phyloP scores from a whole-genome alignment of 2,797 vertebrate species.

The Catharus ustulatus region DNA sequence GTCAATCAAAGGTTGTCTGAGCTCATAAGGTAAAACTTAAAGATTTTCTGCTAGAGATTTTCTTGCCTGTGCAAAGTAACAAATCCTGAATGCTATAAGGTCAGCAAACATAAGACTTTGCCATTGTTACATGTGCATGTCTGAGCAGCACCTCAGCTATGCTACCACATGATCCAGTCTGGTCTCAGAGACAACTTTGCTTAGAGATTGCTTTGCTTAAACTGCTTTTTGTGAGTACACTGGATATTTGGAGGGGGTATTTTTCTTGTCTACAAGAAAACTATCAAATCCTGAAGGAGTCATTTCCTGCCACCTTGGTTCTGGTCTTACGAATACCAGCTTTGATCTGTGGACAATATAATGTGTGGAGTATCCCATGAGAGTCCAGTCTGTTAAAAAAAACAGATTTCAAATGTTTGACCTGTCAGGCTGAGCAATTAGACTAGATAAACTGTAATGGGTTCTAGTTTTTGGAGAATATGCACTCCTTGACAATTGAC shows the following conservation, averaged over 20 bases:
- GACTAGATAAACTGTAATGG: not conserved
- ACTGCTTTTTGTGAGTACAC: not conserved
- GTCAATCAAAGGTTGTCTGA: not conserved
- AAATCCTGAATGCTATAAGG: not conserved
- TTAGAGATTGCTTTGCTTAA: not conserved
- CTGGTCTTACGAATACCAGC: not conserved
- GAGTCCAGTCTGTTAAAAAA: not conserved
- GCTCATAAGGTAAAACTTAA: not conserved
- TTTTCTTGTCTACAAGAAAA: not conserved
- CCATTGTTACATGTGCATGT: rapidly evolving
- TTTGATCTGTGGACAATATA: not conserved
- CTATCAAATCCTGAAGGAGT: not conserved
- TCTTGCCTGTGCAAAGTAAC: not conserved
- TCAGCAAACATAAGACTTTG: not conserved
- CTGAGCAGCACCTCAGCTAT: not conserved
- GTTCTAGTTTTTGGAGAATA: not conserved
- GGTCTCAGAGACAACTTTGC: not conserved
- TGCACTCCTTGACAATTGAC: not conserved
- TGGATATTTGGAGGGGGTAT: not conserved
- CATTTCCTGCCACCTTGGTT: not conserved
- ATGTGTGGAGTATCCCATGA: not conserved
- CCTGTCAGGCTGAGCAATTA: not conserved
- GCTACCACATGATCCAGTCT: not conserved
- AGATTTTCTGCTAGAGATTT: not conserved
- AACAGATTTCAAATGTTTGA: not conserved